Evolutionary conservation across 2,113 vertebrate genomes (phyloP).

Genomic region (Oplegnathus fasciatus): DNA sequence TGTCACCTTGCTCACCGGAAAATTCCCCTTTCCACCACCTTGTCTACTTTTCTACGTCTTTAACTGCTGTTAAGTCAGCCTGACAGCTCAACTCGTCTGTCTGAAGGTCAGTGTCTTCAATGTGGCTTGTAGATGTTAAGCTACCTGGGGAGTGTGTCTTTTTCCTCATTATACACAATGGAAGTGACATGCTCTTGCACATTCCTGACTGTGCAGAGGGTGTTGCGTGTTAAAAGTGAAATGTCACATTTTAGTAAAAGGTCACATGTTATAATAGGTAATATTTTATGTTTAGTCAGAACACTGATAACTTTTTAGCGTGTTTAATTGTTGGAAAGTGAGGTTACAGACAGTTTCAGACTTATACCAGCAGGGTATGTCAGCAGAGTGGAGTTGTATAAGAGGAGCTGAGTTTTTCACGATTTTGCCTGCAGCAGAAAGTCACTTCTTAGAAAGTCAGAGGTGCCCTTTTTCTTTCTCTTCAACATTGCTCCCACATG

Average conservation of each 20-base stretch:
- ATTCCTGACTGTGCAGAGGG: constrained; percentile 11
- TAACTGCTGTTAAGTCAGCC: constrained; percentile 36
- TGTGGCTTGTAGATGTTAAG: constrained; percentile 49
- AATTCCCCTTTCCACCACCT: constrained; percentile 17
- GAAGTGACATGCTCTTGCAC: constrained; percentile 11
- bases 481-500: constrained; percentile 6
- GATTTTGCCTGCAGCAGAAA: not conserved
- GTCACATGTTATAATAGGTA: constrained; percentile 5
- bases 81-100: constrained; percentile 56
- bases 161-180: not conserved
- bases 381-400: constrained; percentile 1
- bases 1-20: constrained; percentile 49
- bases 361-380: not conserved
- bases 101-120: constrained; percentile 67
- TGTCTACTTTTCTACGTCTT: constrained; percentile 41
- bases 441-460: not conserved
- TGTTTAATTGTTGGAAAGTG: constrained; percentile 18
- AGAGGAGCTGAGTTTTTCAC: not conserved
- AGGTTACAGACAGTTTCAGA: constrained; percentile 8
- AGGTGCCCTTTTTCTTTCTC: constrained; percentile 6
- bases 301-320: constrained; percentile 23
- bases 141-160: constrained; percentile 42
- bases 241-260: constrained; percentile 46
- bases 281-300: constrained; percentile 10
- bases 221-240: constrained; percentile 19